A percentile compares a stretch with the other conserved stretches of the same genome.
phyloP scores from a whole-genome alignment of 2,888 invertebrate genomes.

The Marasmarcha lunaedactyla region DNA sequence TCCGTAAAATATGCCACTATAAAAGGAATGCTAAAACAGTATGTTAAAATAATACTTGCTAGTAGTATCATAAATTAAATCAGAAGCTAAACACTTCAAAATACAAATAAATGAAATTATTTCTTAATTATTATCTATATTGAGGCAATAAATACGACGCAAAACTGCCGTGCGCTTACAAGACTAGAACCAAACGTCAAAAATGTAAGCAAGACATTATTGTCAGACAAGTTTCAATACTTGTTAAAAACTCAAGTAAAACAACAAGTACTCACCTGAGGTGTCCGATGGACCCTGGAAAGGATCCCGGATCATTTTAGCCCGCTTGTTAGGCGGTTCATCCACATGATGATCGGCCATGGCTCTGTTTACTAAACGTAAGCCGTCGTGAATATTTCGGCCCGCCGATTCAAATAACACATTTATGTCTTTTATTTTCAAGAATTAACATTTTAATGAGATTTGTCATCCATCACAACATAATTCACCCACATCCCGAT shows the following conservation, averaged over 20 bases:
- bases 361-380: slow-evolving; percentile 77
- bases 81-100: too few species aligned
- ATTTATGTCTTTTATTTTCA: slow-evolving; percentile 64
- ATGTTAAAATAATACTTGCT: too few species aligned
- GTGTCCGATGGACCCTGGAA: slow-evolving; percentile 85
- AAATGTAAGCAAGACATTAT: slow-evolving; percentile 52
- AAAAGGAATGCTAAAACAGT: too few species aligned
- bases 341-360: slow-evolving; percentile 96
- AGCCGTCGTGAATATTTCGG: slow-evolving; percentile 73
- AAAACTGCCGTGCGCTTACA: slow-evolving; percentile 63
- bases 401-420: slow-evolving; percentile 71
- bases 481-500: slow-evolving; percentile 75
- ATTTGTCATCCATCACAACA: slow-evolving; percentile 65
- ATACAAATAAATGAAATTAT: too few species aligned
- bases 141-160: slow-evolving; percentile 55
- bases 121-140: too few species aligned
- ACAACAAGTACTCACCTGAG: slow-evolving; percentile 75
- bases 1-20: too few species aligned
- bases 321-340: slow-evolving; percentile 97
- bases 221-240: slow-evolving; percentile 53
- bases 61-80: too few species aligned
- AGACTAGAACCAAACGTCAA: slow-evolving; percentile 58
- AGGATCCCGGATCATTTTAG: slow-evolving; percentile 88
- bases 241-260: slow-evolving; percentile 45
- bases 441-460: slow-evolving; percentile 67